These are phyloP conservation scores for Gambelia wislizenii DNA, from an alignment of 2,797 vertebrate genomes.

Conservation along the genomic window DNA sequence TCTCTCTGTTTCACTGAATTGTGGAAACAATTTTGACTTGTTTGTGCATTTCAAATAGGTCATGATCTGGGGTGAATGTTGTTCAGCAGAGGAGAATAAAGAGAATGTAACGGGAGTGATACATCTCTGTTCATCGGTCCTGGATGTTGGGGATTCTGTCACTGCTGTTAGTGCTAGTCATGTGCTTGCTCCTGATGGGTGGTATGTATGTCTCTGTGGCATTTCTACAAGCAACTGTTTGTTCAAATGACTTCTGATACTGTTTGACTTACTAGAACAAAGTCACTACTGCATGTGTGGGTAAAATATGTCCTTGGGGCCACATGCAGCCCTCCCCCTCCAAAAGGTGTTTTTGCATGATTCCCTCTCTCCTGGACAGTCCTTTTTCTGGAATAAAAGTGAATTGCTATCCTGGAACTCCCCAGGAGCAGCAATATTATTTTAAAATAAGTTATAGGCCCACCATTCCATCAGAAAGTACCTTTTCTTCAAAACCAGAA, in stretches of 20 bases:
- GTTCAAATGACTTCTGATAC: not conserved
- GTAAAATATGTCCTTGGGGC: too few relatives aligned
- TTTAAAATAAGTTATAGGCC: too few relatives aligned
- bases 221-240: not conserved
- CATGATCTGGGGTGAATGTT: conserved; percentile 89
- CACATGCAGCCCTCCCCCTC: too few relatives aligned
- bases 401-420: too few relatives aligned
- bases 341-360: too few relatives aligned
- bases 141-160: conserved; percentile 91
- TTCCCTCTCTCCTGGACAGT: too few relatives aligned
- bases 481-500: too few relatives aligned
- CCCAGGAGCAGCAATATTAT: too few relatives aligned
- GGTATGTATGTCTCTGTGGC: conserved; percentile 82
- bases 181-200: conserved; percentile 76
- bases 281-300: too few relatives aligned
- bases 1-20: not conserved
- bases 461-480: too few relatives aligned
- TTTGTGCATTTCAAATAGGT: conserved; percentile 80
- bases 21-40: conserved; percentile 1
- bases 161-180: conserved; percentile 89
- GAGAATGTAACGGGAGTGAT: conserved; percentile 66
- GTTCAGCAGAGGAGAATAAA: conserved; percentile 60
- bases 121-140: conserved; percentile 86
- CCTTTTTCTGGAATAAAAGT: too few relatives aligned
- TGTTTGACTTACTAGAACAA: not conserved